phyloP scores from a whole-genome alignment of 2,888 invertebrate genomes.

The Branchellion lobata region DNA sequence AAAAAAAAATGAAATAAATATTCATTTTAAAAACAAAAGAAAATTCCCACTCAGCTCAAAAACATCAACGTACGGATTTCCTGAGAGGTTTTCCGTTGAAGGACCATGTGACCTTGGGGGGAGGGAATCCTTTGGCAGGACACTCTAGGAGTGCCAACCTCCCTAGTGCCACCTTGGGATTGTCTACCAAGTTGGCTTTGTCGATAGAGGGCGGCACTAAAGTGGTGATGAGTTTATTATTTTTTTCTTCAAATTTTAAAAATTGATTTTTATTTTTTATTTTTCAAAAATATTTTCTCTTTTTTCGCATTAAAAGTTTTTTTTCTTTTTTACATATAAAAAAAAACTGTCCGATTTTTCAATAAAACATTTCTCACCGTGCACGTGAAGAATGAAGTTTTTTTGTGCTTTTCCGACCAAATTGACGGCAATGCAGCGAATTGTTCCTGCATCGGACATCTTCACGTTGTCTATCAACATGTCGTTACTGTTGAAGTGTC shows the following conservation, averaged over 20 bases:
- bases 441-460: slow-evolving; percentile 56
- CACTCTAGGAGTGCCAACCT: slow-evolving; percentile 62
- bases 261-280: too few species aligned
- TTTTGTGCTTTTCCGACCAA: slow-evolving; percentile 62
- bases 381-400: slow-evolving; percentile 57
- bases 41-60: neutral
- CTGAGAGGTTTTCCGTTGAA: slow-evolving; percentile 48
- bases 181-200: slow-evolving; percentile 55
- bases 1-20: neutral
- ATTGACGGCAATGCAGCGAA: slow-evolving; percentile 64
- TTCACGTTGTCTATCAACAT: slow-evolving; percentile 55
- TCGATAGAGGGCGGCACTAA: slow-evolving; percentile 62
- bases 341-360: too few species aligned
- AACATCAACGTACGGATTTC: neutral
- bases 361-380: too few species aligned
- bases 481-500: slow-evolving; percentile 53
- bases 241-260: too few species aligned
- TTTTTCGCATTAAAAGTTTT: neutral
- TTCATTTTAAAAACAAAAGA: neutral
- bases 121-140: slow-evolving; percentile 62
- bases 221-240: slow-evolving; percentile 5
- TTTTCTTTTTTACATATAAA: neutral
- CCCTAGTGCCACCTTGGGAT: slow-evolving; percentile 57
- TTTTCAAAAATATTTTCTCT: too few species aligned
- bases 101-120: slow-evolving; percentile 57